Evolutionary conservation across 1,140 invertebrate genomes (phyloP).

Genomic region (Euglossa dilemma): DNA sequence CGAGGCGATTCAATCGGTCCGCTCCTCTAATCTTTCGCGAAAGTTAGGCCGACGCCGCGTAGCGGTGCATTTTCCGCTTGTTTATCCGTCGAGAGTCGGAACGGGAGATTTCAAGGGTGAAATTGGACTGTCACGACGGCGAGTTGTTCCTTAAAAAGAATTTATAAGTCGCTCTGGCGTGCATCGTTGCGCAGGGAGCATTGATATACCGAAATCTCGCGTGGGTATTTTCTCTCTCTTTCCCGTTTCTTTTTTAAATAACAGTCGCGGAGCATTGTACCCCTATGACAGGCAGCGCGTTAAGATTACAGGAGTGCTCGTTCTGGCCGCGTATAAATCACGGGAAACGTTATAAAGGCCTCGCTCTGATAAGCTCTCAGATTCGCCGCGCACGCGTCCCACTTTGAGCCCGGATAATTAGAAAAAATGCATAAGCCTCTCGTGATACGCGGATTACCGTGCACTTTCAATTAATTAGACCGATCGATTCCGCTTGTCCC

Average conservation of each 20-base stretch:
- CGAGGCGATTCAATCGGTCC: not conserved
- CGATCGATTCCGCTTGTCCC: not conserved
- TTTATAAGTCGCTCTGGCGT: too few relatives aligned
- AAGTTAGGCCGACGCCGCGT: not conserved
- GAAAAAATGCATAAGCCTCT: not conserved
- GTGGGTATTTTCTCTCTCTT: too few relatives aligned
- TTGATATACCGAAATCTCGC: not conserved
- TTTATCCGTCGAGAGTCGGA: not conserved
- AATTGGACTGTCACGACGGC: not conserved
- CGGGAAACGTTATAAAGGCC: slow-evolving; percentile 5
- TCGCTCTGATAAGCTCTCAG: not conserved
- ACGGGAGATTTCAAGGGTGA: not conserved
- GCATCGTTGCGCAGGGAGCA: not conserved
- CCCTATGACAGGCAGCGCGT: not conserved
- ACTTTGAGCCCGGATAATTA: not conserved
- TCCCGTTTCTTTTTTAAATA: not conserved
- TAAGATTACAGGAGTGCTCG: slow-evolving; percentile 5
- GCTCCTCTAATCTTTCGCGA: not conserved
- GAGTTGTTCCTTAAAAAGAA: not conserved
- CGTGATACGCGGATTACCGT: not conserved
- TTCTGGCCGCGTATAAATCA: slow-evolving; percentile 13
- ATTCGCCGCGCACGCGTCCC: not conserved
- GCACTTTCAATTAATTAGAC: not conserved
- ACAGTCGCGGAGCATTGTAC: not conserved
- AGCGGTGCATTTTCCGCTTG: not conserved